A percentile compares a stretch with the other conserved stretches of the same genome.
Evolutionary conservation across 1,140 invertebrate genomes (phyloP).

Genomic region (Formica selysi): DNA sequence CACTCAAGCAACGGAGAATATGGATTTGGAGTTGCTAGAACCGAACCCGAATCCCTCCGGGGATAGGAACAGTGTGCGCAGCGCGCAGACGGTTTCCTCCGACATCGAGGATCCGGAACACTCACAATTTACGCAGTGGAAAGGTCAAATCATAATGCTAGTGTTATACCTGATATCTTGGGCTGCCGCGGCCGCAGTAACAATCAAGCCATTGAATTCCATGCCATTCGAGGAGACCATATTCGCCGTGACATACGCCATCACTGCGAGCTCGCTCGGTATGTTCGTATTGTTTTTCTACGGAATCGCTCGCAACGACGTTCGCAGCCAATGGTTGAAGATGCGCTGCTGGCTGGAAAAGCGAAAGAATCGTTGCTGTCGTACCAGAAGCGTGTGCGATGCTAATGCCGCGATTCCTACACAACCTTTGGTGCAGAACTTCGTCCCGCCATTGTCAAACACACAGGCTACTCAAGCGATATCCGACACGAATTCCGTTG

Average conservation of each 20-base stretch:
- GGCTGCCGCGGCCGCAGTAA: slow-evolving; percentile 90
- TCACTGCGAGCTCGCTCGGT: slow-evolving; percentile 90
- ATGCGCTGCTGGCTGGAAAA: slow-evolving; percentile 88
- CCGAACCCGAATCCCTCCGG: slow-evolving; percentile 87
- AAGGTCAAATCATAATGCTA: slow-evolving; percentile 92
- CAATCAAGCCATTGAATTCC: slow-evolving; percentile 89
- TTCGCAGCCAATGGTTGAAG: slow-evolving; percentile 91
- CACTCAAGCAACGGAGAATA: slow-evolving; percentile 93
- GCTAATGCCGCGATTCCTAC: slow-evolving; percentile 87
- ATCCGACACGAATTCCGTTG: slow-evolving; percentile 83
- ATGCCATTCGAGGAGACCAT: slow-evolving; percentile 91
- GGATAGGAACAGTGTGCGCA: slow-evolving; percentile 89
- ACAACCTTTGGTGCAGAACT: slow-evolving; percentile 82
- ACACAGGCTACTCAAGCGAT: slow-evolving; percentile 83
- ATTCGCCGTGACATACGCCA: slow-evolving; percentile 92
- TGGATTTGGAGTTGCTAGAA: slow-evolving; percentile 92
- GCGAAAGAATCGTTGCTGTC: slow-evolving; percentile 88
- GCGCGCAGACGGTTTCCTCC: slow-evolving; percentile 89
- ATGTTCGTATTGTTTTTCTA: slow-evolving; percentile 95
- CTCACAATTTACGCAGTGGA: slow-evolving; percentile 92
- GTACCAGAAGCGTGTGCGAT: slow-evolving; percentile 90
- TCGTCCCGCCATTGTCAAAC: slow-evolving; percentile 78
- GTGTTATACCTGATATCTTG: slow-evolving; percentile 92
- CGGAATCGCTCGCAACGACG: slow-evolving; percentile 93
- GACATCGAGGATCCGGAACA: slow-evolving; percentile 94